Conservation (phyloP, 2,113 vertebrate genomes). For the Athene noctua region DNA sequence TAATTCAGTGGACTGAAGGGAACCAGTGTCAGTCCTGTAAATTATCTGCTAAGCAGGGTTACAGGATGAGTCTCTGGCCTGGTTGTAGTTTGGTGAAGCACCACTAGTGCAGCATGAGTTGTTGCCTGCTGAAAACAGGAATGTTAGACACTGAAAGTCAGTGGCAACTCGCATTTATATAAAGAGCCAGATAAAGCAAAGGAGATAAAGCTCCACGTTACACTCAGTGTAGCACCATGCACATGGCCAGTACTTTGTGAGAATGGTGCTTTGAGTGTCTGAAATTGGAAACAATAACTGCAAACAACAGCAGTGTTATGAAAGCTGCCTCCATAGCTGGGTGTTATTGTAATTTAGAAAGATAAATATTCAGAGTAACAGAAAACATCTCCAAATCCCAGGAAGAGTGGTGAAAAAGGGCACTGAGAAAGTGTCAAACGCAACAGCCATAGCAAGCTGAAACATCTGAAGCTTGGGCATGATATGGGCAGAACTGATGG, state of each 20-base stretch:
- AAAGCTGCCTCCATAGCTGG: not conserved
- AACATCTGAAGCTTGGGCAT: not conserved
- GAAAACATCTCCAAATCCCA: not conserved
- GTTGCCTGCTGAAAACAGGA: not conserved
- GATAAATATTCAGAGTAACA: not conserved
- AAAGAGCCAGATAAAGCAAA: not conserved
- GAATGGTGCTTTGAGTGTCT: not conserved
- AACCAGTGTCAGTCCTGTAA: not conserved
- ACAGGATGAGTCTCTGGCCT: not conserved
- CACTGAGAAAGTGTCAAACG: not conserved
- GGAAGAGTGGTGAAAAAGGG: not conserved
- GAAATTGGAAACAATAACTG: not conserved
- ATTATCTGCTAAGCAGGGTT: not conserved
- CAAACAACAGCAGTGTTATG: not conserved
- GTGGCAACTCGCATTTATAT: not conserved
- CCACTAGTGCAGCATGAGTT: not conserved
- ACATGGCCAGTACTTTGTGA: not conserved
- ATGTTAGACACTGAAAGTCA: not conserved
- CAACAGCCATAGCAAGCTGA: not conserved
- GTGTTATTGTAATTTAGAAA: not conserved
- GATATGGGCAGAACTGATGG: conserved; percentile 11
- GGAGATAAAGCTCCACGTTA: not conserved
- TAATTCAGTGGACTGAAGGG: not conserved
- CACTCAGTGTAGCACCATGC: not conserved
- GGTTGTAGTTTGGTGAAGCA: not conserved